Base-by-base conservation (phyloP, 2,797 vertebrate genomes). In the Sebastes trivittatus region DNA sequence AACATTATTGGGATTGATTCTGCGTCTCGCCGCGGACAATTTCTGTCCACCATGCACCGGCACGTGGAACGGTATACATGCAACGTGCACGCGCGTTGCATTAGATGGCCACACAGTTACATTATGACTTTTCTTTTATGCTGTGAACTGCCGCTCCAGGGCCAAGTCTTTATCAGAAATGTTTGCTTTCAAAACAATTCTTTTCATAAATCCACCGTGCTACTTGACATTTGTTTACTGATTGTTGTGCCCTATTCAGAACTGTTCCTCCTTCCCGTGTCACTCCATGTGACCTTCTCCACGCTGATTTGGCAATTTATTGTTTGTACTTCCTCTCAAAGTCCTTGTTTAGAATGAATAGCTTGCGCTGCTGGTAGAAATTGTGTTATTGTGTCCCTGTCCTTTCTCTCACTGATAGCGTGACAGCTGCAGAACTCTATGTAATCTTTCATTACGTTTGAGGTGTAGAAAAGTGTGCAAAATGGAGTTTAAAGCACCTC, bases 1-100 rank as follows among this genome's bases (percentile, higher is more conserved):
- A 80, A 66, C 79, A 67, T 88, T 85, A 93, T 80, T 89, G 85
- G 86, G 87, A 95, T 91, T 91, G 91, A 92, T 92, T 90, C 76
- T 75, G 62, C 60, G 67, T 81, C 59, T 80, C 25, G 78, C 93
- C 82, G 7, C 34, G 27, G 82, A 93, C 91, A 30, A 80, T 92
- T 91, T 88, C 83, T 74, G 79, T 76, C 79, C 61, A 59, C 58
- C 67, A 66, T 68, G 38, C 56, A 75, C 72, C 61, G 65, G 56
- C 58, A 52, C 67, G 61, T 38, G 2, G 18, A 49, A 49, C 46
- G 46, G 46, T 49, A 49, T 49, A 49, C 18, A 49, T 49, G 46
- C 46, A 49, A 75, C 70, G 65, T 69, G 61, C 58, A 52, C 67
- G 62, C 42, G 2, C 60, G 36, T 82, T 69, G 10, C 77, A 69